Base-by-base conservation (phyloP, 1,140 invertebrate species). In the Paracyclopina nana region DNA sequence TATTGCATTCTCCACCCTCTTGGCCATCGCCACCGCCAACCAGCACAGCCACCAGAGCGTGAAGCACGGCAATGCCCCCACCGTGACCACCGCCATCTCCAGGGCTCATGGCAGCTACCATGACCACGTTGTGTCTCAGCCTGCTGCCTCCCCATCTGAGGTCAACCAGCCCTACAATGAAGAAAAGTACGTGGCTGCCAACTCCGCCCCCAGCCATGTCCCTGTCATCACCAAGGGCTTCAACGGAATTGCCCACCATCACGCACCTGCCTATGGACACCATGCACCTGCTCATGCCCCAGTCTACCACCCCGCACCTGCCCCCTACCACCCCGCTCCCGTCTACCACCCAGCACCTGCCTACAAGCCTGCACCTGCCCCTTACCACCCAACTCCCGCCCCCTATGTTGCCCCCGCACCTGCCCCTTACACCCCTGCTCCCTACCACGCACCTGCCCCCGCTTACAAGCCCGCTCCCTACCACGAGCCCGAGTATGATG, bases 361-460 rank as follows among this genome's bases (percentile, higher is more conserved):
- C 45, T 50, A 52, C 50, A 50, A 52, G 42, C 44, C 50, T 51
- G 50, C 50, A 6, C 20, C 46, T 24, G 44, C 46, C 24, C 28
- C 25, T 5, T 49, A 54, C 50, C 51, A 51, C 30, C 28, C 51
- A 4, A 22, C 51, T 53, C 52, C 46, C 27, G 52, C 24, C 29
- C 52, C 28, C 40, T 20, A 52, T 9, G 18, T 14, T 25, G 45
- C 45, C 30, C 48, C 22, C 31, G 31, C 46, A 11, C 24, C 48
- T 51, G 48, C 46, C 41, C 31, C 48, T 30, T 41, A 41, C 30
- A 22, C 38, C 27, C 22, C 31, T 30, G 29, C 48, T n/a, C 26
- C 48, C 12, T 46, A 45, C 8, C 43, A 45, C 43, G n/a, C n/a
- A n/a, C 49, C 46, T 43, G 46, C 46, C 34, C 46, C 46, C 12